phyloP scores from a whole-genome alignment of 2,888 invertebrate genomes.

The Acrobasis suavella region DNA sequence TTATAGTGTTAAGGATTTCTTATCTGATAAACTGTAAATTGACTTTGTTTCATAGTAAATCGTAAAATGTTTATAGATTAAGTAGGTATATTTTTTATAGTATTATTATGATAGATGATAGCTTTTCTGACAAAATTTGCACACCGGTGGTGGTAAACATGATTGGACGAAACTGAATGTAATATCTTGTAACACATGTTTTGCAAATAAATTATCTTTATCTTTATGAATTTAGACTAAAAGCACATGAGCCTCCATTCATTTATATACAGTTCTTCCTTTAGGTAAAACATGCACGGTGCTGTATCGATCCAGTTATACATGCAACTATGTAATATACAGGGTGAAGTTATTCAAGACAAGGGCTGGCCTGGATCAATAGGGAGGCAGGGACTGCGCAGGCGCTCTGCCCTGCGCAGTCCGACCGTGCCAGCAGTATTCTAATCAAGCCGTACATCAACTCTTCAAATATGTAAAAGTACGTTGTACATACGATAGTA shows the following conservation, averaged over 20 bases:
- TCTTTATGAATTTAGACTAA: too few species aligned
- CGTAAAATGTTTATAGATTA: too few species aligned
- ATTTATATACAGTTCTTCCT: not conserved
- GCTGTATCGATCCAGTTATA: slow-evolving; percentile 8
- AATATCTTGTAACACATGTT: too few species aligned
- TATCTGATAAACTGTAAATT: too few species aligned
- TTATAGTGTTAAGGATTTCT: too few species aligned
- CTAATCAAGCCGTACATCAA: not conserved
- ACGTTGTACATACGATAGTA: not conserved
- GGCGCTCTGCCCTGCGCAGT: not conserved
- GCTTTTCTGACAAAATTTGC: too few species aligned
- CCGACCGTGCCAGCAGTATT: not conserved
- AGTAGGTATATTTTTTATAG: too few species aligned
- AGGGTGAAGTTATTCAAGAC: slow-evolving; percentile 9
- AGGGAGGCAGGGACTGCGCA: slow-evolving; percentile 7
- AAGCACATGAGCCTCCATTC: not conserved
- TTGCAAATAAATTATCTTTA: too few species aligned
- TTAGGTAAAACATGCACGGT: not conserved
- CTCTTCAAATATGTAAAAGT: not conserved
- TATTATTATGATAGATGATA: too few species aligned
- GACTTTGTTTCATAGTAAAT: too few species aligned
- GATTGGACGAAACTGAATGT: too few species aligned
- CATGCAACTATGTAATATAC: slow-evolving; percentile 8
- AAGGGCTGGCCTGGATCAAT: slow-evolving; percentile 22
- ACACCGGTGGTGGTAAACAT: too few species aligned